A percentile compares a stretch with the other conserved stretches of the same genome.
Conservation (phyloP, 2,888 invertebrate species). For the Ormia ochracea region DNA sequence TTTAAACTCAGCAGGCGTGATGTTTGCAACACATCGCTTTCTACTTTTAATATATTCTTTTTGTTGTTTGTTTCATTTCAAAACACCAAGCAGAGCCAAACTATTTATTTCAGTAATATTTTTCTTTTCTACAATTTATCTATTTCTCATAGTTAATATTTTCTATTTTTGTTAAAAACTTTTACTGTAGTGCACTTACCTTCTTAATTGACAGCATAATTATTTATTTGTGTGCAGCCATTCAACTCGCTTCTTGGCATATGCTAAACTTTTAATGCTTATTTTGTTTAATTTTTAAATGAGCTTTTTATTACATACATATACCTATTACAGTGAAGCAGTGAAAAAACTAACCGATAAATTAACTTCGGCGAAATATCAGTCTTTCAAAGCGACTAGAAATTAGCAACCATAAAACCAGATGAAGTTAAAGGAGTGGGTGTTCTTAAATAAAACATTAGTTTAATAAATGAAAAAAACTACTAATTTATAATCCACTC, state of each 20-base stretch:
- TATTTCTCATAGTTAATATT: not conserved
- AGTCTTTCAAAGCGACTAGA: too few species aligned
- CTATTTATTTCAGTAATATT: not conserved
- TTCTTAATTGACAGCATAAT: constrained; percentile 36
- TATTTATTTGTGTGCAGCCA: not conserved
- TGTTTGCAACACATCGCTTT: not conserved
- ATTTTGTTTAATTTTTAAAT: not conserved
- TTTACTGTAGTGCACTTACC: constrained; percentile 36
- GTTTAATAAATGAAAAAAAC: too few species aligned
- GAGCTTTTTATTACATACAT: constrained; percentile 20
- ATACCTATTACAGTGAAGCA: too few species aligned
- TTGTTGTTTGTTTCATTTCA: not conserved
- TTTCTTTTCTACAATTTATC: not conserved
- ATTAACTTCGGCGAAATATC: too few species aligned
- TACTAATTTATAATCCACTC: too few species aligned
- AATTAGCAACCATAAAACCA: too few species aligned
- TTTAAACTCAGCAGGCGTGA: constrained; percentile 31
- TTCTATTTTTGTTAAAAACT: not conserved
- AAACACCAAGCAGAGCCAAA: constrained; percentile 7
- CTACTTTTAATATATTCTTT: not conserved
- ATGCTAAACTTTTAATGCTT: not conserved
- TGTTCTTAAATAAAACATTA: too few species aligned
- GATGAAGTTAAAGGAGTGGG: too few species aligned
- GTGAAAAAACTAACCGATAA: too few species aligned
- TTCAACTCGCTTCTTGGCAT: too few species aligned